Percentiles rank a stretch among this genome's conserved stretches.
phyloP scores from a whole-genome alignment of 2,797 vertebrate species.

The Manis crassicaudata region DNA sequence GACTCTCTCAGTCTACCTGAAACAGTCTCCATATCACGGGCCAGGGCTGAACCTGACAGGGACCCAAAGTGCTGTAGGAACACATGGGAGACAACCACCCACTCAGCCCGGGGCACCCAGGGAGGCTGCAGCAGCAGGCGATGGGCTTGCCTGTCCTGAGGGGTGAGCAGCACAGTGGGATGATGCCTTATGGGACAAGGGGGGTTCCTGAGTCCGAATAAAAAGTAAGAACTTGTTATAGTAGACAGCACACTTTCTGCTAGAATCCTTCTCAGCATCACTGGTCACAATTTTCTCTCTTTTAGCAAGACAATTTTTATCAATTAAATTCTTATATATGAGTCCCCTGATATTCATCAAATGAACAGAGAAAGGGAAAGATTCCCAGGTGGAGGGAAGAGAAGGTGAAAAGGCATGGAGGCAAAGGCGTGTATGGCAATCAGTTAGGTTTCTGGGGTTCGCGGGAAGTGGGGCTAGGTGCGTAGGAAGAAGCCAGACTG shows the following conservation, averaged over 20 bases:
- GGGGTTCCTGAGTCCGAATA: background rate
- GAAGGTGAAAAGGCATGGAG: background rate
- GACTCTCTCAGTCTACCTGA: background rate
- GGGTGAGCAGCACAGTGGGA: background rate
- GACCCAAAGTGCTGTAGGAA: background rate
- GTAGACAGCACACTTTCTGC: background rate
- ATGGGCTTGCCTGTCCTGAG: background rate
- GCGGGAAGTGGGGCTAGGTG: background rate
- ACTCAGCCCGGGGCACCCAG: background rate
- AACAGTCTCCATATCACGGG: accelerated
- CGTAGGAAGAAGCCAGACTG: background rate
- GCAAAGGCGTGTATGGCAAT: accelerated
- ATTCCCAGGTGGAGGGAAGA: background rate
- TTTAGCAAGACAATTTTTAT: background rate
- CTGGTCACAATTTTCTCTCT: background rate
- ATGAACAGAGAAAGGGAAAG: background rate
- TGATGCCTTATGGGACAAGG: background rate
- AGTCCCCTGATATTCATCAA: background rate
- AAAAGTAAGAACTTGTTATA: background rate
- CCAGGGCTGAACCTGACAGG: background rate
- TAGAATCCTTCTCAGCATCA: background rate
- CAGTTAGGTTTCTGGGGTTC: background rate
- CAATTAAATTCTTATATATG: background rate
- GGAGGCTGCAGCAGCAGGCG: background rate
- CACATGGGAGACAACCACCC: background rate